Evolutionary conservation across 2,888 invertebrate species (phyloP).

Genomic region (Phaonia tiefii): DNA sequence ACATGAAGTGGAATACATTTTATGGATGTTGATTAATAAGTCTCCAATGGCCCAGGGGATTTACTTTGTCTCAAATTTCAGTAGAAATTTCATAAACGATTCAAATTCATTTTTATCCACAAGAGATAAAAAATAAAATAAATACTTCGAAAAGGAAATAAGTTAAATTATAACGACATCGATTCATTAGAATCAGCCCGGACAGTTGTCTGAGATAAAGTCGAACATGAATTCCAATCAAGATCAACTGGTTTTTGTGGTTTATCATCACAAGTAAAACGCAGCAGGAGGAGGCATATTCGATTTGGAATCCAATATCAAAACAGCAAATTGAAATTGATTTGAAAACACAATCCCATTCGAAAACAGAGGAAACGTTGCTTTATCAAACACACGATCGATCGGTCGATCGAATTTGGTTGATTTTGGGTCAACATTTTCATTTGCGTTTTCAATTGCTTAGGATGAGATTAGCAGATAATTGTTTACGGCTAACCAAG

Average conservation of each 20-base stretch:
- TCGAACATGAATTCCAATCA: conserved; percentile 24
- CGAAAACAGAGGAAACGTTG: no score
- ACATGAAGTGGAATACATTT: conserved; percentile 16
- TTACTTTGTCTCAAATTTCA: neutral
- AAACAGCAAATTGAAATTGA: no score
- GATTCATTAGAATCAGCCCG: conserved; percentile 2
- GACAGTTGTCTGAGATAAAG: conserved; percentile 6
- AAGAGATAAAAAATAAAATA: conserved; percentile 12
- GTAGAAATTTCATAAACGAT: neutral
- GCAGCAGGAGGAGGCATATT: no score
- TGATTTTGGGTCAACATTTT: no score
- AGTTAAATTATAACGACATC: neutral
- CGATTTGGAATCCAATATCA: neutral
- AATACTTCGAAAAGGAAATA: neutral
- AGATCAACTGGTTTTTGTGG: conserved; percentile 26
- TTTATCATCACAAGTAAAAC: no score
- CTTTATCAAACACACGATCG: no score
- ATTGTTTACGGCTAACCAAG: no score
- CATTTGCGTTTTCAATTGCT: no score
- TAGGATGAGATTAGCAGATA: neutral
- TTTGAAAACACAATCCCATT: no score
- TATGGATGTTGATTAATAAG: neutral
- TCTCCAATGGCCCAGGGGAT: neutral
- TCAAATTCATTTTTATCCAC: neutral
- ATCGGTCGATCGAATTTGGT: neutral